Evolutionary conservation across 2,888 invertebrate species (phyloP).

Genomic region (Saturnia japonica): DNA sequence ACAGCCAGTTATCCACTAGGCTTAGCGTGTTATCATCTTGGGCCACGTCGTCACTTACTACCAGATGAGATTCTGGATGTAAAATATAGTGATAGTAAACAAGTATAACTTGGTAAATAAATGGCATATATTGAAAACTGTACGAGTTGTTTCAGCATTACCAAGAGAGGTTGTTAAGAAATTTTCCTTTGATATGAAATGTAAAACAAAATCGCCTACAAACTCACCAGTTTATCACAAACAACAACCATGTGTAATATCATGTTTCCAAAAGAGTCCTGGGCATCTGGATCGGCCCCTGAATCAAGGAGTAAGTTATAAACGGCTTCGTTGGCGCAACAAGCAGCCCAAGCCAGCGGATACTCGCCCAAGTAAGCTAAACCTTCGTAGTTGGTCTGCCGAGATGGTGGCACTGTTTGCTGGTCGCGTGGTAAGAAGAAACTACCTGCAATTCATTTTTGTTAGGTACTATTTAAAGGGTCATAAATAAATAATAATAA

Average conservation of each 20-base stretch:
- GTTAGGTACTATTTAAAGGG: background rate
- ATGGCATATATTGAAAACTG: too few species aligned
- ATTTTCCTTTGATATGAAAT: background rate
- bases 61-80: too few species aligned
- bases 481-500: too few species aligned
- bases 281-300: constrained; percentile 97
- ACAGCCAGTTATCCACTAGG: too few species aligned
- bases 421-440: constrained; percentile 98
- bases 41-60: too few species aligned
- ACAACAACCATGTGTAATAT: constrained; percentile 99
- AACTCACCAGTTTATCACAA: constrained; percentile 93
- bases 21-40: too few species aligned
- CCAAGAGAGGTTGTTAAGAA: background rate
- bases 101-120: too few species aligned
- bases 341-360: constrained; percentile 98
- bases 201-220: background rate
- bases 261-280: constrained; percentile 98
- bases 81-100: too few species aligned
- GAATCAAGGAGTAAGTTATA: constrained; percentile 96
- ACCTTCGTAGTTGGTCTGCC: constrained; percentile 96
- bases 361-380: constrained; percentile 98
- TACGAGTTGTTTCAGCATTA: background rate
- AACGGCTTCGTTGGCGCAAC: constrained; percentile 97
- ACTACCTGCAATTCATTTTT: constrained; percentile 82
- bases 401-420: constrained; percentile 88